Evolutionary conservation across 2,797 vertebrate genomes (phyloP).

Genomic region (Moxostoma hubbsi): DNA sequence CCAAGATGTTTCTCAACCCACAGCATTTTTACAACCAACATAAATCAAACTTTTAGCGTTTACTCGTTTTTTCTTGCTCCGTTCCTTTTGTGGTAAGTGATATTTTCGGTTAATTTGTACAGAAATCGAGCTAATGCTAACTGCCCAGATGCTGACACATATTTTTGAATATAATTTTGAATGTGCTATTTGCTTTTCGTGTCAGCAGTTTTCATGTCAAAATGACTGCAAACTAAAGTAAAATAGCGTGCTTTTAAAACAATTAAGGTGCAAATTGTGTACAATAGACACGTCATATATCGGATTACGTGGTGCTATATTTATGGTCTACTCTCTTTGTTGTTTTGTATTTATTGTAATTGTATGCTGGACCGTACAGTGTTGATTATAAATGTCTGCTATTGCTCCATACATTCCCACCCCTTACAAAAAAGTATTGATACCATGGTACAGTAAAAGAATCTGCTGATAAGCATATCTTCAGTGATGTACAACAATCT

Average conservation of each 20-base stretch:
- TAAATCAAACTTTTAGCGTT: conserved; percentile 21
- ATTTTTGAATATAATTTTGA: neutral
- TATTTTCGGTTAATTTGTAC: conserved; percentile 9
- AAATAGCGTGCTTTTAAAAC: neutral
- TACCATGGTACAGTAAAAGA: too few species aligned
- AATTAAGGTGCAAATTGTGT: neutral
- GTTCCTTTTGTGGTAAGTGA: conserved; percentile 31
- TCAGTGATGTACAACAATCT: too few species aligned
- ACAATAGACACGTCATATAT: neutral
- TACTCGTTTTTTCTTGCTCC: neutral
- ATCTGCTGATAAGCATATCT: too few species aligned
- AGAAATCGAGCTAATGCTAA: conserved; percentile 16
- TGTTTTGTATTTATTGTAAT: too few species aligned
- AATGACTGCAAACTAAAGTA: neutral
- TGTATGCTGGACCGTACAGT: too few species aligned
- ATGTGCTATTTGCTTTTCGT: neutral
- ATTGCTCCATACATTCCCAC: too few species aligned
- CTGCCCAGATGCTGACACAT: neutral
- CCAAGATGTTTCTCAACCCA: conserved; percentile 25
- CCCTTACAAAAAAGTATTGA: too few species aligned
- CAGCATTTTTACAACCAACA: neutral
- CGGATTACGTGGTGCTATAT: too few species aligned
- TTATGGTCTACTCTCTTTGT: too few species aligned
- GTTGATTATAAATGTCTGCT: too few species aligned
- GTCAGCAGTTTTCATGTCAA: neutral